Base-by-base conservation (phyloP, 2,888 invertebrate genomes). In the Agriopis leucophaearia region DNA sequence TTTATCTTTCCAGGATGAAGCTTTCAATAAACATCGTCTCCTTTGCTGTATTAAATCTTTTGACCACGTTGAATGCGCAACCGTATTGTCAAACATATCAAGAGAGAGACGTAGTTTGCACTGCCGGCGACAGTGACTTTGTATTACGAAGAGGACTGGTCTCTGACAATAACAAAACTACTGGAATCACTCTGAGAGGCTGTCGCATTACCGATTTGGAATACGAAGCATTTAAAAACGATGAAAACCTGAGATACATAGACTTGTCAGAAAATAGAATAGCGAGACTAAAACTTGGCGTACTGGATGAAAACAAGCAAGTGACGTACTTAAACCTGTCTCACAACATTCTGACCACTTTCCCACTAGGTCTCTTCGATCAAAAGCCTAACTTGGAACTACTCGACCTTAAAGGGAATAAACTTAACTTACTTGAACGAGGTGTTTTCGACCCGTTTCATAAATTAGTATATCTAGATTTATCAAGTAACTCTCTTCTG, bases 241-340 rank as follows among this genome's bases (percentile, higher is more conserved):
- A 88, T 13, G 76, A 76, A 16, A 65, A 76, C n/a, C 71, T 89
- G 1, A 72, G 82, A 74, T 75, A 81, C 54, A 73, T 90, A 2
- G 89, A 89, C 72, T 62, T 90, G 18, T 88, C 89, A 6, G 52
- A 76, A 9, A 90, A 90, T 69, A 83, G 81, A 64, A 80, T 90
- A 42, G 62, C 66, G 8, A 70, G 64, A n/a, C 65, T 90, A 0
- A 79, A 82, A 74, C 74, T 85, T 1, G 88, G 86, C 3, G 83
- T 84, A 8, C 67, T 90, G 1, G 86, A 89, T 50, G 86, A 75
- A n/a, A 76, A 76, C 13, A 61, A 50, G 16, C 67, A 76, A 58
- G 73, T 88, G 6, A 82, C 76, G 9, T 73, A 81, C 69, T 72
- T 90, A 52, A 88, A 88, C 74, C 74, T 89, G 13, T 88, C 89